Conservation (phyloP, 2,797 vertebrate genomes). For the Clarias platycephalus region DNA sequence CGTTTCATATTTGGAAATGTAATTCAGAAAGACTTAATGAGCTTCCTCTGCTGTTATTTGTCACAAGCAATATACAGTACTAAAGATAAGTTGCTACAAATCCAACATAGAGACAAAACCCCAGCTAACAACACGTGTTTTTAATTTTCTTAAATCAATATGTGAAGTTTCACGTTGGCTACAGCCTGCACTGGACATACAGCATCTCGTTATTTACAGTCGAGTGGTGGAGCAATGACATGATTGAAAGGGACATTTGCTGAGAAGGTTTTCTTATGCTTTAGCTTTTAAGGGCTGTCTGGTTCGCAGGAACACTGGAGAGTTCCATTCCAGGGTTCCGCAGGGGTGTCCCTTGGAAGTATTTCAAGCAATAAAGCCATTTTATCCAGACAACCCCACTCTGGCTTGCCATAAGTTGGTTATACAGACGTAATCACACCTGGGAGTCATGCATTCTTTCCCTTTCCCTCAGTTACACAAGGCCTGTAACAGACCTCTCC, state of each 20-base stretch:
- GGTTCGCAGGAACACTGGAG: constrained; percentile 50
- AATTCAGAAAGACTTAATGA: neutral
- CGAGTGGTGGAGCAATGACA: constrained; percentile 50
- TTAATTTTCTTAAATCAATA: constrained; percentile 25
- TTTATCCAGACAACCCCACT: constrained; percentile 52
- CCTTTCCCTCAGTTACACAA: constrained; percentile 63
- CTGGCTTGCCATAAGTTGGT: constrained; percentile 48
- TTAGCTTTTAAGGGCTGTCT: constrained; percentile 58
- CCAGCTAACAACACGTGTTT: constrained; percentile 33
- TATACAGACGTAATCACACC: constrained; percentile 65
- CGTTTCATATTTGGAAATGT: neutral
- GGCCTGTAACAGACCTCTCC: constrained; percentile 59
- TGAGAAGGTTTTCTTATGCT: constrained; percentile 50
- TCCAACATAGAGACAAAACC: constrained; percentile 29
- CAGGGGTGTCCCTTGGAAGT: constrained; percentile 48
- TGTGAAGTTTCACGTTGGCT: constrained; percentile 25
- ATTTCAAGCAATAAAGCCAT: constrained; percentile 48
- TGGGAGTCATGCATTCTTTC: constrained; percentile 66
- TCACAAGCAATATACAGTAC: constrained; percentile 24
- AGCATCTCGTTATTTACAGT: constrained; percentile 54
- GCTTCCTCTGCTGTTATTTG: constrained; percentile 32
- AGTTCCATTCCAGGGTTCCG: constrained; percentile 52
- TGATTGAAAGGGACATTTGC: constrained; percentile 58
- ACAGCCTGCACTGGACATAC: constrained; percentile 40
- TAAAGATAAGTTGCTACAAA: constrained; percentile 35